These are phyloP conservation scores for Rhadinocentrus ornatus DNA, from an alignment of 2,797 vertebrate species.

Conservation along the genomic window DNA sequence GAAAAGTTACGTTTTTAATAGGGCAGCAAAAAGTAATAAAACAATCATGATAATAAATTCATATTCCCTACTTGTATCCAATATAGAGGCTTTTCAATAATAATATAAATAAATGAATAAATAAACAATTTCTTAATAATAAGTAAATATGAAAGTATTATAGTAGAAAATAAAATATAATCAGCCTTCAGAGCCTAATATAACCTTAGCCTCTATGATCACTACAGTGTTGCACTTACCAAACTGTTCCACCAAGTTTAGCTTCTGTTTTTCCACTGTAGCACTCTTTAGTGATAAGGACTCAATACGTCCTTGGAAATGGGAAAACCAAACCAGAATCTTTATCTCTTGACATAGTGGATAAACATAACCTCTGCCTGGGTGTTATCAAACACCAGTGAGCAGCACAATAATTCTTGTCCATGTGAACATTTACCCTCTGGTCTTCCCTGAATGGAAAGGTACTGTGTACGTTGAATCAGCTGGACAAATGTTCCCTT, in stretches of 20 bases:
- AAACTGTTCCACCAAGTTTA: conserved; percentile 28
- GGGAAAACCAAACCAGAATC: conserved; percentile 68
- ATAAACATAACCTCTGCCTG: conserved; percentile 73
- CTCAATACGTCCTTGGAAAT: conserved; percentile 61
- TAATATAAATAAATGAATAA: too few relatives aligned
- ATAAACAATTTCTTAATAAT: too few relatives aligned
- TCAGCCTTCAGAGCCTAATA: too few relatives aligned
- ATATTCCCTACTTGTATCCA: too few relatives aligned
- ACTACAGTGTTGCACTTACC: conserved; percentile 15
- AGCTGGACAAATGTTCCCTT: conserved; percentile 60
- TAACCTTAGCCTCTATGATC: conserved; percentile 1
- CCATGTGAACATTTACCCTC: conserved; percentile 67
- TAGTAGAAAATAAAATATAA: too few relatives aligned
- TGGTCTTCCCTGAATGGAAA: conserved; percentile 61
- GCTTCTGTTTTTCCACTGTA: conserved; percentile 53
- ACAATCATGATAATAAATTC: too few relatives aligned
- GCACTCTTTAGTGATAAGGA: conserved; percentile 70
- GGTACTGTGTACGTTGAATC: conserved; percentile 50
- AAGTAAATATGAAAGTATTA: too few relatives aligned
- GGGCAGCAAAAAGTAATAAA: too few relatives aligned
- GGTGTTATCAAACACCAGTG: conserved; percentile 71
- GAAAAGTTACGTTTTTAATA: too few relatives aligned
- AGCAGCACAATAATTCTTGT: conserved; percentile 66
- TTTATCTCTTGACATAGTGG: conserved; percentile 76
- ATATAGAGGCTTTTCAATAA: too few relatives aligned